Base-by-base conservation (phyloP, 2,888 invertebrate species). In the Terebella lapidaria region DNA sequence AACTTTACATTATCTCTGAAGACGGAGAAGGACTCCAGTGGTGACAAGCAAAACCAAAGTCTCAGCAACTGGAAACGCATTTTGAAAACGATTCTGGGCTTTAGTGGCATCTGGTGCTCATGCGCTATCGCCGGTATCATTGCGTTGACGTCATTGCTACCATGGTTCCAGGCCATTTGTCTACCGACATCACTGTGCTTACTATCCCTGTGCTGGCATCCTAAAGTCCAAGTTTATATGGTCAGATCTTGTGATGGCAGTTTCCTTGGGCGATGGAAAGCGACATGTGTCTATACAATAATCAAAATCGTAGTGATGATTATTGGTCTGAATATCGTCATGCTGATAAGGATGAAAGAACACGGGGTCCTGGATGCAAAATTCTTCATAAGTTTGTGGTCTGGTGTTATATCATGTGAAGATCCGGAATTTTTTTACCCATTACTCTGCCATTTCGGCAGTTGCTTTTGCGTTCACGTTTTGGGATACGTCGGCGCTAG, bases 161-260 rank as follows among this genome's bases (percentile, higher is more conserved):
- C 61, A 1, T 65, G 67, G 56, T 55, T 62, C 46, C 65, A 66
- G 29, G 62, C 65, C 27, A 46, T 70, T 26, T 58, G 63, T n/a
- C 56, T 70, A n/a, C 68, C 68, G 1, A 51, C 63, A 29, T 45
- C 61, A 18, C 51, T 70, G 18, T 57, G 61, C 20, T 49, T 70
- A 15, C 62, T 70, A 18, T 68, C 70, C 3, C 53, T 65, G 10
- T 54, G 64, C 27, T 70, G 70, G 68, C 61, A 61, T 10, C 67
- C 67, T 2, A 57, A 62, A 42, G 61, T 70, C 2, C 70, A 70
- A 53, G 54, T 61, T 5, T 58, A 64, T 45, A 58, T 63, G 35
- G 56, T 67, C 28, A 54, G 61, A 26, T 67, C 67, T 4, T 27
- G 52, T 20, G 62, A 65, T 18, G 64, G 59, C 0, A 57, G 42